Evolutionary conservation across 2,113 vertebrate species (phyloP).

Genomic region (Columbina picui): DNA sequence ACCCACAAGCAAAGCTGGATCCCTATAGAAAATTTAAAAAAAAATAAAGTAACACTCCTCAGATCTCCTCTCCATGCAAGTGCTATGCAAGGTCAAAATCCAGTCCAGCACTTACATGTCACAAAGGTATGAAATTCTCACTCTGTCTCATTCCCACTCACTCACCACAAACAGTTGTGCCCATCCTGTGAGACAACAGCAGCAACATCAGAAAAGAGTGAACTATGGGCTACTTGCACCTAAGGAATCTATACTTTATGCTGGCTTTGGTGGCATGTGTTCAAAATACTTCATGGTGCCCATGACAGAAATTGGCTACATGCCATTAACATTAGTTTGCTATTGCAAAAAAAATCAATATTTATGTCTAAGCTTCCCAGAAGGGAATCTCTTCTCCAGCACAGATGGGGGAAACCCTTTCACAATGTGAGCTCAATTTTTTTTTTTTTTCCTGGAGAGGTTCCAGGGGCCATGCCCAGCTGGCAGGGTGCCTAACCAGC

Average conservation of each 20-base stretch:
- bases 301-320: not conserved
- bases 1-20: not conserved
- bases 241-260: not conserved
- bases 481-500: slow-evolving; percentile 20
- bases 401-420: slow-evolving; percentile 23
- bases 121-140: not conserved
- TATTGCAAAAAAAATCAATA: not conserved
- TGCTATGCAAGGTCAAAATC: not conserved
- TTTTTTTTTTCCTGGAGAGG: slow-evolving; percentile 19
- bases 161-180: not conserved
- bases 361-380: not conserved
- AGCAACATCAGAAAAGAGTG: not conserved
- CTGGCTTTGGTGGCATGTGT: not conserved
- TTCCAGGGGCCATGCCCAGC: slow-evolving; percentile 5
- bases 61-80: not conserved
- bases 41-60: not conserved
- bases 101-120: not conserved
- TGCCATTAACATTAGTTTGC: not conserved
- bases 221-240: not conserved
- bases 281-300: not conserved
- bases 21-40: not conserved
- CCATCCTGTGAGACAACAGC: not conserved
- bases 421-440: not conserved
- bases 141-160: not conserved
- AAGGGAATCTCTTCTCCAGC: not conserved